Percentiles rank a stretch among this genome's conserved stretches.
Conservation (phyloP, 1,140 invertebrate genomes). For the Heliconius nattereri region DNA sequence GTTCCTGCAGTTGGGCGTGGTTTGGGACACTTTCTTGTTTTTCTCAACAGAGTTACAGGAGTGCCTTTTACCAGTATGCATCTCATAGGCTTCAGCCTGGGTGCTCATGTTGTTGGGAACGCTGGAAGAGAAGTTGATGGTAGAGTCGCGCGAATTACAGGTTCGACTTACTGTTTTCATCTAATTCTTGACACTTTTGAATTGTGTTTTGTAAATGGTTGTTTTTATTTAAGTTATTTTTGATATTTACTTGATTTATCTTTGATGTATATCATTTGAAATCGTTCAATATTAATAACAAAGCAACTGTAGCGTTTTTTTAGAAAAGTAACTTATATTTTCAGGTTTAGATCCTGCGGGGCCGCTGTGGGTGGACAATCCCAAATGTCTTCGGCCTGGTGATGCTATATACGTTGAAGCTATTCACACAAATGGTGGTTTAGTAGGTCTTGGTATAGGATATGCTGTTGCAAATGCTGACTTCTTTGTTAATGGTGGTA, state of each 20-base stretch:
- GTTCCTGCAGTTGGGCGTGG: conserved; percentile 53
- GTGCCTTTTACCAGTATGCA: conserved; percentile 83
- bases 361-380: conserved; percentile 72
- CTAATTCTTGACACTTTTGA: too few relatives aligned
- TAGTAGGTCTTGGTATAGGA: conserved; percentile 82
- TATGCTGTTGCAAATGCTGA: conserved; percentile 83
- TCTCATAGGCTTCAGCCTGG: conserved; percentile 93
- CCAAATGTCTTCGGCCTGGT: conserved; percentile 74
- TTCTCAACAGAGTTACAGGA: conserved; percentile 57
- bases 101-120: conserved; percentile 94
- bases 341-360: conserved; percentile 28
- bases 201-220: too few relatives aligned
- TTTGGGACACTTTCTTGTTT: conserved; percentile 74
- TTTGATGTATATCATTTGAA: too few relatives aligned
- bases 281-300: too few relatives aligned
- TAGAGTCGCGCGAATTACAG: conserved; percentile 51
- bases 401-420: conserved; percentile 85
- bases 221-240: too few relatives aligned
- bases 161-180: conserved; percentile 29
- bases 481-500: conserved; percentile 90
- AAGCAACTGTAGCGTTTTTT: too few relatives aligned
- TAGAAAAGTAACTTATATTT: neutral
- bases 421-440: conserved; percentile 87
- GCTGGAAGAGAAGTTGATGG: conserved; percentile 75
- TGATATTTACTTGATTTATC: too few relatives aligned